Evolutionary conservation across 1,140 invertebrate genomes (phyloP), one percentile per base, ranked within the genome.

Genomic region (Tetranychus urticae): DNA sequence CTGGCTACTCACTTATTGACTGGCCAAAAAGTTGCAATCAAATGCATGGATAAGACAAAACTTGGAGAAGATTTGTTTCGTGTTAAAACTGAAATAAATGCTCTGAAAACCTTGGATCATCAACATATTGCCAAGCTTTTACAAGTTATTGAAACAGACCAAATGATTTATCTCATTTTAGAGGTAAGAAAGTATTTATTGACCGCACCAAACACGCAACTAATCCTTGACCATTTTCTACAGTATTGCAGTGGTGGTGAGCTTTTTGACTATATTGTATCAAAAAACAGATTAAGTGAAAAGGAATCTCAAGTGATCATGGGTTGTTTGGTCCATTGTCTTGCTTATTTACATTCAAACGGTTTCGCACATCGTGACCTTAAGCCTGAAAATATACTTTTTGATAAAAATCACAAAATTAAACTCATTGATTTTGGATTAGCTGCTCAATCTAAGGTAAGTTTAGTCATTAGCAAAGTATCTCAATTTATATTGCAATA

Each of bases 381-480:
- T 23, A 88, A 88, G 73, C 85, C 86, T 23, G 85, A 88, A 75
- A 88, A 91, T 73, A 77, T 91, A 56, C 71, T 91, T 35, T 69
- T 91, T 57, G 82, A 88, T 67, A 80, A 79, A 68, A 77, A 85
- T 58, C 79, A 86, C 63, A 82, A 83, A 68, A 73, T 91, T 31
- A 89, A 89, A 70, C 70, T 91, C 52, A 91, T 91, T 65, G 87
- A 91, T 72, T 91, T 91, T 78, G 88, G 88, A 42, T 73, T 91
- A 8, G 88, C 59, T 7, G 64, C 62, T 10, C 58, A 65, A 31
- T 59, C 59, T 3, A 42, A 23, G 5, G 55, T 36, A 56, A 37
- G 55, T 56, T 54, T 56, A 34, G 5, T 14, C 48, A 36, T 56
- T 56, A 23, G 23, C 23, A 23, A 23, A 23, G 23, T 23, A 23